phyloP scores from a whole-genome alignment of 1,140 invertebrate genomes.

The Pteromalus puparum region DNA sequence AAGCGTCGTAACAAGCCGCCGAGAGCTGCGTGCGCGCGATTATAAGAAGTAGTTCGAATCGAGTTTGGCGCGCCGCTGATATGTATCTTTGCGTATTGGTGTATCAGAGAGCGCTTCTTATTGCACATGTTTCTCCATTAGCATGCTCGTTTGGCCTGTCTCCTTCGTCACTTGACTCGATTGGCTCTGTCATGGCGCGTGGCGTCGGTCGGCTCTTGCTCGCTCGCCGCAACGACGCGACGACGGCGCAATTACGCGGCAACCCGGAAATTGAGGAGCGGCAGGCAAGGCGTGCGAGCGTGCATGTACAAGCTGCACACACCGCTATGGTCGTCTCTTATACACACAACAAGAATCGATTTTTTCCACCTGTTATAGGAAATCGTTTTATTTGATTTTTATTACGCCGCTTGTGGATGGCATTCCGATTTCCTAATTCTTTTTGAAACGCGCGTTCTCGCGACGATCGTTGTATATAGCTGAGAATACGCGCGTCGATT shows the following conservation, averaged over 20 bases:
- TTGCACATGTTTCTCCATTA: constrained; percentile 14
- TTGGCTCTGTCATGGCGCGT: neutral
- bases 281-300: neutral
- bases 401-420: neutral
- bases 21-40: too few species aligned
- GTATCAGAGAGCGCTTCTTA: neutral
- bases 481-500: too few species aligned
- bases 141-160: constrained; percentile 13
- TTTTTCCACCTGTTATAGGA: neutral
- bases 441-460: too few species aligned
- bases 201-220: neutral
- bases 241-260: neutral
- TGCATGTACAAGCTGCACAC: neutral
- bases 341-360: neutral
- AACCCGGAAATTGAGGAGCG: constrained; percentile 3
- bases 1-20: too few species aligned
- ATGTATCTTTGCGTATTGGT: neutral
- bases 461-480: too few species aligned
- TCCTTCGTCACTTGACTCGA: constrained; percentile 24
- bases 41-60: constrained; percentile 36
- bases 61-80: constrained; percentile 22
- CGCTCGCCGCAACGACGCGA: neutral
- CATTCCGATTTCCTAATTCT: neutral
- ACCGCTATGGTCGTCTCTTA: neutral
- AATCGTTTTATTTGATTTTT: too few species aligned